These are phyloP conservation scores for Propithecus coquereli DNA, from an alignment of 2,113 vertebrate species.

Conservation along the genomic window DNA sequence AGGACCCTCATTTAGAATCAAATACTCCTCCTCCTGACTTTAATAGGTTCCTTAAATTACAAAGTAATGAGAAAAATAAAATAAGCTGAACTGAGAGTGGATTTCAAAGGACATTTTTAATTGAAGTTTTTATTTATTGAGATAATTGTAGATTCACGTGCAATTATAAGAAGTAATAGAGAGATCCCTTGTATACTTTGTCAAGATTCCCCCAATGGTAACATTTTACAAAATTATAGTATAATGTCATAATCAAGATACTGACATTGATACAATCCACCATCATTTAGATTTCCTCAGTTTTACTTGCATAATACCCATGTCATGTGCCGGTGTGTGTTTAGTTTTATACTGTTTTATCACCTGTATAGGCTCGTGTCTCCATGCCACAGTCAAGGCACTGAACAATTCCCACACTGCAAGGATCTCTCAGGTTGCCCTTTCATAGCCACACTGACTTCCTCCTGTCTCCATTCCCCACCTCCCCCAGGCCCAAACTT, in stretches of 20 bases:
- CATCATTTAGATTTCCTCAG: not conserved
- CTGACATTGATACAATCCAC: not conserved
- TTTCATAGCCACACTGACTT: not conserved
- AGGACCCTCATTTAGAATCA: not conserved
- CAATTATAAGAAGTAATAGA: not conserved
- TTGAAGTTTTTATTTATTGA: not conserved
- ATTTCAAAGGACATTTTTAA: not conserved
- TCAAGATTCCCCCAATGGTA: not conserved
- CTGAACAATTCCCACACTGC: not conserved
- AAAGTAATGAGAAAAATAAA: not conserved
- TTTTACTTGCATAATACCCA: not conserved
- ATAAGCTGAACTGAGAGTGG: not conserved
- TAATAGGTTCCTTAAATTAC: not conserved
- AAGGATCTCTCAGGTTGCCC: not conserved
- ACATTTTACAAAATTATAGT: not conserved
- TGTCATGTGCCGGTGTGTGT: not conserved
- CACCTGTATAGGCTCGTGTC: not conserved
- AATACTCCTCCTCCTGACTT: not conserved
- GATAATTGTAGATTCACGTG: not conserved
- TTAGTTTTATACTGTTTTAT: not conserved
- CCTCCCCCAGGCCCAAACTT: not conserved
- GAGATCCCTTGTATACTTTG: not conserved
- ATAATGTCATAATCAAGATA: not conserved
- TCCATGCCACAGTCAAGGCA: not conserved
- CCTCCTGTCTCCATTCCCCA: not conserved